Percentiles rank a stretch among this genome's conserved stretches.
These are phyloP conservation scores for Agrochola macilenta DNA, from an alignment of 2,888 invertebrate genomes.

Conservation along the genomic window DNA sequence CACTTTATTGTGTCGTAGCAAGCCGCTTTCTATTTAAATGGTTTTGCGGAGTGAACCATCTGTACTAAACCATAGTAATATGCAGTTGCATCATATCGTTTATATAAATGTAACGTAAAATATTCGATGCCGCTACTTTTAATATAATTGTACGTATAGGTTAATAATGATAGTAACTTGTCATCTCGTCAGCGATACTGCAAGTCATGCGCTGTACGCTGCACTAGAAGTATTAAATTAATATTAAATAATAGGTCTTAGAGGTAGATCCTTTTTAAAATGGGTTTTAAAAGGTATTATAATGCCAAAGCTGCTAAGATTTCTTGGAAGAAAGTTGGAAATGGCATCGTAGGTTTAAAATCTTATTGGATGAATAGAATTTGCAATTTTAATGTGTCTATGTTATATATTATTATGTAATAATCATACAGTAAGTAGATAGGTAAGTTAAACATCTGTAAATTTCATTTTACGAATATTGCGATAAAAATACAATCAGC, in stretches of 20 bases:
- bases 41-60: too few relatives aligned
- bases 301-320: slow-evolving; percentile 55
- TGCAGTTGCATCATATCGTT: slow-evolving; percentile 3
- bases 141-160: slow-evolving; percentile 24
- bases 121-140: slow-evolving; percentile 4
- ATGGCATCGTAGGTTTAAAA: slow-evolving; percentile 45
- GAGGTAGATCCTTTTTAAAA: slow-evolving; percentile 45
- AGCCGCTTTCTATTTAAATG: too few relatives aligned
- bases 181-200: slow-evolving; percentile 27
- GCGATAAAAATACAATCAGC: slow-evolving; percentile 67
- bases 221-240: slow-evolving; percentile 57
- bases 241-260: slow-evolving; percentile 46
- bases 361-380: slow-evolving; percentile 42
- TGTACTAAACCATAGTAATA: not conserved
- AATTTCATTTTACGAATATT: slow-evolving; percentile 50
- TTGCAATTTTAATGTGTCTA: slow-evolving; percentile 51
- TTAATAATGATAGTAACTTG: slow-evolving; percentile 26
- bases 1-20: too few relatives aligned
- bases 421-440: slow-evolving; percentile 47
- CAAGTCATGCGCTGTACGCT: slow-evolving; percentile 15
- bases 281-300: slow-evolving; percentile 45
- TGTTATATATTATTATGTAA: slow-evolving; percentile 29
- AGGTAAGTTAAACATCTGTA: slow-evolving; percentile 27
- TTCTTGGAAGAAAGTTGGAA: slow-evolving; percentile 27
- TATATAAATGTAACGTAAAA: slow-evolving; percentile 18